Evolutionary conservation across 2,797 vertebrate genomes (phyloP).

Genomic region (Enteromius viviparus): DNA sequence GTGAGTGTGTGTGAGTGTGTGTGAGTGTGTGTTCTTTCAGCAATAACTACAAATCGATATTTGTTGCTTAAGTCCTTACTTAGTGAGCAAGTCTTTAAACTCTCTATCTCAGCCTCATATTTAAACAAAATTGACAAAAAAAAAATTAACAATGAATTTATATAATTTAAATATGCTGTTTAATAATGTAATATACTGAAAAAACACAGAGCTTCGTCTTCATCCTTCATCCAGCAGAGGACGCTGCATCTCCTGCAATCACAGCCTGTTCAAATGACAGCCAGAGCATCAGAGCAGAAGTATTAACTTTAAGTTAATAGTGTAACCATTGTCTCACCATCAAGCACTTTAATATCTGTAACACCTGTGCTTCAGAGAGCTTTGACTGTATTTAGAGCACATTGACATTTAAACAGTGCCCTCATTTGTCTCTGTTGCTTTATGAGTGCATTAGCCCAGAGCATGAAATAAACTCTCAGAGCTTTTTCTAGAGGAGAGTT

Average conservation of each 20-base stretch:
- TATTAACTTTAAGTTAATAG: not conserved
- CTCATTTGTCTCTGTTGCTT: constrained; percentile 15
- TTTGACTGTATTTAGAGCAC: not conserved
- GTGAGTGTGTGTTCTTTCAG: not conserved
- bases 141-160: too few species aligned
- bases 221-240: constrained; percentile 13
- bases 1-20: too few species aligned
- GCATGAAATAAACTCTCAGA: not conserved
- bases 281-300: not conserved
- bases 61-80: not conserved
- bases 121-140: not conserved
- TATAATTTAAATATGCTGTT: not conserved
- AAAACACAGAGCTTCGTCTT: not conserved
- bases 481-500: constrained; percentile 63
- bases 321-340: not conserved
- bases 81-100: not conserved
- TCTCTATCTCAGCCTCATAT: not conserved
- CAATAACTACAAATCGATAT: not conserved
- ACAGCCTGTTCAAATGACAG: not conserved
- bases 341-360: not conserved
- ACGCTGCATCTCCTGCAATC: not conserved
- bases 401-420: constrained; percentile 13
- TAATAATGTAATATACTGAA: too few species aligned
- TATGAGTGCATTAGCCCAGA: constrained; percentile 25
- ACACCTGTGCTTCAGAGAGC: not conserved